Conservation (phyloP, 2,113 vertebrate genomes). For the Boulengerochromis microlepis region DNA sequence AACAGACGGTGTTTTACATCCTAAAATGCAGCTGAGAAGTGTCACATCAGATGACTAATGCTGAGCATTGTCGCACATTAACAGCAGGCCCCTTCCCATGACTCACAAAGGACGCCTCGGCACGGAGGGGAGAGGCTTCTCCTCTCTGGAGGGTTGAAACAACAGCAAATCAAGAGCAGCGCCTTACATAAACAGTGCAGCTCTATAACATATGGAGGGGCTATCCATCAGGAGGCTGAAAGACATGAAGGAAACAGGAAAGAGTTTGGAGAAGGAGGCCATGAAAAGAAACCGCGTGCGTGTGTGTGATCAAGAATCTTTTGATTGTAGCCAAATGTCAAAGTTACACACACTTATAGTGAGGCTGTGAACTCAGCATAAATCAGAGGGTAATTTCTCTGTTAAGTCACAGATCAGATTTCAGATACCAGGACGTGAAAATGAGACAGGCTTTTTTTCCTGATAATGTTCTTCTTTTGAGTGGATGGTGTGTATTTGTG, state of each 20-base stretch:
- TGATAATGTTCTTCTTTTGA: slow-evolving; percentile 9
- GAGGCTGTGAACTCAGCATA: slow-evolving; percentile 28
- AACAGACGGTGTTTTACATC: background rate
- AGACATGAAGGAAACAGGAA: slow-evolving; percentile 17
- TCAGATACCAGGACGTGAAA: slow-evolving; percentile 22
- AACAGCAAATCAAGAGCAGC: slow-evolving; percentile 49
- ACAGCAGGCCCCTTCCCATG: slow-evolving; percentile 51
- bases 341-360: background rate
- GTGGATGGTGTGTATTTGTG: background rate
- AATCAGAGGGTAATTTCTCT: slow-evolving; percentile 17
- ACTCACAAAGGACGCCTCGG: slow-evolving; percentile 29
- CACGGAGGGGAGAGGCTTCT: slow-evolving; percentile 14
- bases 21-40: background rate
- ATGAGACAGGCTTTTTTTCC: background rate
- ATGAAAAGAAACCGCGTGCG: background rate
- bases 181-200: slow-evolving; percentile 43
- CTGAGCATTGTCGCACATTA: slow-evolving; percentile 10
- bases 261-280: background rate
- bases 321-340: background rate
- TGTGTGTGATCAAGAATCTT: background rate
- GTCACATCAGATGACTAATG: slow-evolving; percentile 47
- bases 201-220: background rate
- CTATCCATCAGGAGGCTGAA: slow-evolving; percentile 42
- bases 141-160: slow-evolving; percentile 43
- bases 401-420: slow-evolving; percentile 37